Evolutionary conservation across 2,888 invertebrate genomes (phyloP), one percentile per base, ranked within the genome.

Genomic region (Taphrorychus bicolor): DNA sequence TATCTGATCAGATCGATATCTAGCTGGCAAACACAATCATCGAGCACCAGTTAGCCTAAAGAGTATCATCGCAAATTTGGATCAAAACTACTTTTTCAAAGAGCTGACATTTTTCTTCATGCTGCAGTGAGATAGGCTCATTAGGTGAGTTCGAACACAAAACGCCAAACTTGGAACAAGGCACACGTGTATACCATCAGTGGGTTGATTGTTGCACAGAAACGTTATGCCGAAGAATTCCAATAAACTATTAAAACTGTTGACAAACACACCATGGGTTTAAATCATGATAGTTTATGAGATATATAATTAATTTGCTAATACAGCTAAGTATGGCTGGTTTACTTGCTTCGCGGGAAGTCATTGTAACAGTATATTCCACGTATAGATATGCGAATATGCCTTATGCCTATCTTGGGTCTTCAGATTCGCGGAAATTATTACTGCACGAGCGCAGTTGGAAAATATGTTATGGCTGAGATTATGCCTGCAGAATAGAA

Each of bases 251-350:
- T 75, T 74, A 72, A 74, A 58, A 67, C 70, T 73, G 75, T 75
- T 71, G 72, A 75, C 74, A 68, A 73, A 73, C 71, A 71, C 74
- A 74, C 72, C 71, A 73, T 66, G 70, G 71, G 65, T 73, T 75
- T 76, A 76, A 76, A 77, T 76, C 76, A 77, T 74, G 76, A 74
- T 76, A 71, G 73, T 77, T 77, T 77, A 77, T 77, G 77, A 75
- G 76, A 76, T 76, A 76, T 77, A 76, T 77, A 77, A 77, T 77
- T 77, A 77, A 77, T 76, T 76, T 75, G 76, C 76, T 76, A 75
- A 77, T 77, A 76, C 73, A 18, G 77, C 75, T 71, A 73, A 64
- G 69, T 71, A 73, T 73, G 70, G 72, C 72, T 72, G 66, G 77
- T 76, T 77, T 74, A 74, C 75, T 77, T 75, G 74, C 73, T 77